Evolutionary conservation across 2,888 invertebrate genomes (phyloP).

Genomic region (Bombylius major): DNA sequence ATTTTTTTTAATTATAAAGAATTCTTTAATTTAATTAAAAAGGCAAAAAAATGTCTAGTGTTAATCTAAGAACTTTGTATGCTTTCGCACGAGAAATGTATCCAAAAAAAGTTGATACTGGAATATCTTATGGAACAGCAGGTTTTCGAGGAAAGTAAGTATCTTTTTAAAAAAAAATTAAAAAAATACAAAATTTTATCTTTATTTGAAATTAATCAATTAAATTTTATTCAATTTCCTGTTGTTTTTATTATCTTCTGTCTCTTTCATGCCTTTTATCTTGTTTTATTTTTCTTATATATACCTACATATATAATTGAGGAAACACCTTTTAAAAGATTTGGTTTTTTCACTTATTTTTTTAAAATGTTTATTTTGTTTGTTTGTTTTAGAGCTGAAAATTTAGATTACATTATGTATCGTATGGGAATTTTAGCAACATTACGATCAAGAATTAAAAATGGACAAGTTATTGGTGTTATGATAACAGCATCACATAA

Average conservation of each 20-base stretch:
- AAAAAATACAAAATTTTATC: conserved; percentile 14
- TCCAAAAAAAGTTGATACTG: conserved; percentile 50
- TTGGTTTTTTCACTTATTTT: no score
- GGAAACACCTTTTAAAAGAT: no score
- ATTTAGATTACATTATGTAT: conserved; percentile 83
- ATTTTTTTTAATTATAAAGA: no score
- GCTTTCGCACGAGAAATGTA: conserved; percentile 69
- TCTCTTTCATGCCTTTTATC: no score
- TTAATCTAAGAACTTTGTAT: conserved; percentile 53
- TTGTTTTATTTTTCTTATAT: no score
- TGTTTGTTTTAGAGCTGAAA: conserved; percentile 56
- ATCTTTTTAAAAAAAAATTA: conserved; percentile 9
- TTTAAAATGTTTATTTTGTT: no score
- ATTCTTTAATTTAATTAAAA: no score
- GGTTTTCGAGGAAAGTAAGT: conserved; percentile 71
- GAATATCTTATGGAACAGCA: conserved; percentile 72
- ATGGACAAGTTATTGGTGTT: conserved; percentile 83
- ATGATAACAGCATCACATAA: conserved; percentile 99
- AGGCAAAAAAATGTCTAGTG: conserved; percentile 13
- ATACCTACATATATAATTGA: no score
- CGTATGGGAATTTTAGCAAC: conserved; percentile 89
- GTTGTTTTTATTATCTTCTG: no score
- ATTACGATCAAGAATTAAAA: conserved; percentile 68
- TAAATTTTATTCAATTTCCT: no score
- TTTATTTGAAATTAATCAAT: not conserved